Base-by-base conservation (phyloP, 2,797 vertebrate genomes). In the Calcarius lapponicus region DNA sequence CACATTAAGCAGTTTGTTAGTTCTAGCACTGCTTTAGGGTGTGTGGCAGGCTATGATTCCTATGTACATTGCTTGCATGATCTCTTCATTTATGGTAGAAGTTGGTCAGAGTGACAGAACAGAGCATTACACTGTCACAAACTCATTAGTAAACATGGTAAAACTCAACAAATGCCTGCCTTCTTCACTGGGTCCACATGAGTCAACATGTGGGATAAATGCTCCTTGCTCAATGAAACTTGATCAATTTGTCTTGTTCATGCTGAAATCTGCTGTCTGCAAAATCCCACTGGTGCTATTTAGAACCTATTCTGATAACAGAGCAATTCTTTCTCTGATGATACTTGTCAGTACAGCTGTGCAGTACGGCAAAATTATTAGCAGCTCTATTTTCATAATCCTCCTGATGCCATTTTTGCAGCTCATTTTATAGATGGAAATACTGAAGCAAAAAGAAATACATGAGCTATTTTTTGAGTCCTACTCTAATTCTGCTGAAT, bases 331-430 rank as follows among this genome's bases (percentile, higher is more conserved):
- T 26, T 80, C 79, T 73, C 79, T 78, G 67, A 85, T 86, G 75
- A 64, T 25, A 74, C 85, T 94, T 78, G 29, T 71, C 79, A 78
- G 85, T 80, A 85, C 91, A 95, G 91, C 95, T 94, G 91, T 65
- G 72, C 11, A 9, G 38, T 54, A 64, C 67, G 86, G 65, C 42
- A 90, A 70, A 91, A 83, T 91, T 90, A 90, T 91, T 78, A 94
- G 75, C 57, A 80, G 36, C 28, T 83, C 85, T 93, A 89, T 86
- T 95, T 95, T 83, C 90, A 91, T 40, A 58, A 85, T 38, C 50
- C 38, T 85, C 38, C 43, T 38, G 75, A 95, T 80, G 79, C 53
- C 81, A 70, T 79, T 94, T 95, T 92, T 79, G 76, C 67, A 89
- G 67, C 20, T 71, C 31, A 84, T 86, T 91, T 83, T 90, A 74